Conservation (phyloP, 2,888 invertebrate species). For the Pharmacophagus antenor region DNA sequence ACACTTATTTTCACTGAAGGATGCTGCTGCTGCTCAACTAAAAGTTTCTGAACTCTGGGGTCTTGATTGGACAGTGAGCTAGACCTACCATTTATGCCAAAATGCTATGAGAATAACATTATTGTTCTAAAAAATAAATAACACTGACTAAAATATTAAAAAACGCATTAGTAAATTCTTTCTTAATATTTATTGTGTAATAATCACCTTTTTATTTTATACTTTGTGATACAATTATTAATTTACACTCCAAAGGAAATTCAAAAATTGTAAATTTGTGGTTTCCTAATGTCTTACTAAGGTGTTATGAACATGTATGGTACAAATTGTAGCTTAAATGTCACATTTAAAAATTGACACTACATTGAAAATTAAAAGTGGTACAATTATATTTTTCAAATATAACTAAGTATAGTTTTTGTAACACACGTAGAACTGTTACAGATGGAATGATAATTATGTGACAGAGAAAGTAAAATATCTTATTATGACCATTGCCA, state of each 20-base stretch:
- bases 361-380: background rate
- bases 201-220: background rate
- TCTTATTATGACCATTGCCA: background rate
- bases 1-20: constrained; percentile 92
- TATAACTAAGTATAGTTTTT: background rate
- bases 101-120: constrained; percentile 58
- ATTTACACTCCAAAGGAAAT: background rate
- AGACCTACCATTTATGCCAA: constrained; percentile 45
- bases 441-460: too few relatives aligned
- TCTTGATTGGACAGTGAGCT: constrained; percentile 80
- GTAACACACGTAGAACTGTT: too few relatives aligned
- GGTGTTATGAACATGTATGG: too few relatives aligned
- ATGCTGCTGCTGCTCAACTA: constrained; percentile 94
- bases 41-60: constrained; percentile 90
- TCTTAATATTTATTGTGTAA: background rate
- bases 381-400: background rate
- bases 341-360: too few relatives aligned
- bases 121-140: constrained; percentile 35
- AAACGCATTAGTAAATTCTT: background rate
- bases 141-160: constrained; percentile 17
- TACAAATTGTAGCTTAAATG: background rate
- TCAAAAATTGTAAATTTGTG: background rate
- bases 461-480: background rate
- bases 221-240: background rate
- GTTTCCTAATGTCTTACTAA: too few relatives aligned